Base-by-base conservation (phyloP, 2,888 invertebrate genomes). In the Cerastis rubricosa region DNA sequence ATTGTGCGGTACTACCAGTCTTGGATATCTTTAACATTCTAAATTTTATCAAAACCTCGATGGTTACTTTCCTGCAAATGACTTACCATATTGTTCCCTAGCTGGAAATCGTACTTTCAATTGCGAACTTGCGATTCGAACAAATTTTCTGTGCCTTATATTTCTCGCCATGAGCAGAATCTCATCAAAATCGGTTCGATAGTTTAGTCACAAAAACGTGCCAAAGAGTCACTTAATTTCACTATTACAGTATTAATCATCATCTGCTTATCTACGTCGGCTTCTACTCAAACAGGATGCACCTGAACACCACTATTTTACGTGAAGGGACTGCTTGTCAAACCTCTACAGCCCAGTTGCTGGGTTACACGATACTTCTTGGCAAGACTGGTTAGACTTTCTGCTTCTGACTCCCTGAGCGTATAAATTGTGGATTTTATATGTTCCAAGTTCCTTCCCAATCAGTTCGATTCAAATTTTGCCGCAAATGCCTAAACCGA, bases 31-130 rank as follows among this genome's bases (percentile, higher is more conserved):
- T 35, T 2, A 35, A 35, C 1, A 35, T 35, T 35, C 35, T 3
- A 35, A 35, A 35, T 35, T 1, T 35, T 35, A 35, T 35, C 35
- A 35, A 35, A 35, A 35, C 35, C 35, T 35, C 35, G 3, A 35
- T 35, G 35, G 3, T 35, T 35, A 3, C 35, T 35, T 35, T 35
- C 35, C 35, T 35, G 35, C 35, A 35, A 35, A 35, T 35, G 35
- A 1, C 35, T 35, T 35, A 54, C 77, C 78, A 43, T 57, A 43
- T 0, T 49, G 17, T 9, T 4, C 49, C 9, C 14, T 77, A 43
- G 43, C 3, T 54, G 47, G 1, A 3, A 65, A 71, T 11, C 14
- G 64, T 43, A 77, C 49, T 57, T 78, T 71, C 14, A 77, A 35
- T 1, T 57, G 71, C n/a, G 9, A 25, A 11, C 49, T 78, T 3